phyloP scores from a whole-genome alignment of 2,113 vertebrate genomes.

The Genyomyrus donnyi region DNA sequence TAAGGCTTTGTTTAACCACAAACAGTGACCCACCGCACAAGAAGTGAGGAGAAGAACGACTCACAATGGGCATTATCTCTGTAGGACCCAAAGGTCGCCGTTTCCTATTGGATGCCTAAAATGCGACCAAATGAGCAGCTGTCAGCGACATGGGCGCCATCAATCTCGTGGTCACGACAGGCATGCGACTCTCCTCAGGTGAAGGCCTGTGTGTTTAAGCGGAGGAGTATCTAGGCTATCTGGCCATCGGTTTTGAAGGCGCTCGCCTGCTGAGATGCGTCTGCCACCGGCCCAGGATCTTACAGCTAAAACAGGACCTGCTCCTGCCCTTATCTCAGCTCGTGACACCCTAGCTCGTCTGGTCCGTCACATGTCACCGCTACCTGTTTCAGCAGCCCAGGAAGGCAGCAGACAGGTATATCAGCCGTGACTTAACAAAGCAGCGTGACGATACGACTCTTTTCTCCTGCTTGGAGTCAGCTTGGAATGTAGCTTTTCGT shows the following conservation, averaged over 20 bases:
- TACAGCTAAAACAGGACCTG: slow-evolving; percentile 5
- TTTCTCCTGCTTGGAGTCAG: not conserved
- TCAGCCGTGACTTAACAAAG: not conserved
- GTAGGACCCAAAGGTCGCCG: not conserved
- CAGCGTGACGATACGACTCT: not conserved
- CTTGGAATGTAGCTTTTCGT: not conserved
- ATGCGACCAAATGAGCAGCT: not conserved
- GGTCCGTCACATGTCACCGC: not conserved
- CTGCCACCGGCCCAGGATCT: not conserved
- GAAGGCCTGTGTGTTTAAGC: not conserved
- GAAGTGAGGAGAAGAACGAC: not conserved
- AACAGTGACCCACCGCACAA: not conserved
- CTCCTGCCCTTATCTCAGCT: not conserved
- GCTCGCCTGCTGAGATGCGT: not conserved
- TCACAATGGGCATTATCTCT: not conserved
- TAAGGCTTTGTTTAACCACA: not conserved
- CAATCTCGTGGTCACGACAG: not conserved
- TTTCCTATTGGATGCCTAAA: not conserved
- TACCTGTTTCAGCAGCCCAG: not conserved
- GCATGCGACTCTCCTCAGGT: not conserved
- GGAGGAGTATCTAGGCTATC: not conserved
- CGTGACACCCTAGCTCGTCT: not conserved
- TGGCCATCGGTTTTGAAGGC: not conserved
- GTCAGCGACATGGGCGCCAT: too few relatives aligned
- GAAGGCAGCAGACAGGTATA: not conserved